Evolutionary conservation across 2,113 vertebrate genomes (phyloP), one percentile per base, ranked within the genome.

Genomic region (Oriolus oriolus): DNA sequence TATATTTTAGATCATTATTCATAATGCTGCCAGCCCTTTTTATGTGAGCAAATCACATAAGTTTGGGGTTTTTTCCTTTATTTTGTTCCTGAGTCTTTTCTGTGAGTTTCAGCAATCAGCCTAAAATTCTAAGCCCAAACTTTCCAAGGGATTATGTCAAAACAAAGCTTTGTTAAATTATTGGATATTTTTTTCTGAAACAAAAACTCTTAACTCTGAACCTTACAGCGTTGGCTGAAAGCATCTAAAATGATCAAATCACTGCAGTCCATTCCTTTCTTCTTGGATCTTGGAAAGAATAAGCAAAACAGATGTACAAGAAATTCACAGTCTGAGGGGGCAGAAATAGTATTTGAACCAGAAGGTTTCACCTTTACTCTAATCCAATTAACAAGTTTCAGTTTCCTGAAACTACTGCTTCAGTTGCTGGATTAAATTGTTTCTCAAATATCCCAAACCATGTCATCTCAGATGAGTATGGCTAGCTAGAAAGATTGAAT

Each of bases 41-140:
- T 39, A 21, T 84, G 53, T 33, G 23, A 86, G 13, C 35, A 81
- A 83, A 68, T 92, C 1, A 59, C 9, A 35, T 35, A 49, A 2
- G 2, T 50, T 69, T 83, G 6, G 0, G 0, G 0, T 1, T 44
- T 41, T 57, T 47, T 11, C 8, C 28, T 78, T 79, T 30, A 30
- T 71, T 73, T 89, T 91, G 4, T 73, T 88, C 35, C 13, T n/a
- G 16, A 47, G 47, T 59, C 4, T 78, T 50, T 93, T 84, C 31
- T 33, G 2, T 71, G 30, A 60, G 13, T 71, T 94, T 87, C 66
- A 90, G 26, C 23, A 42, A 65, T 64, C 45, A 61, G 22, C 23
- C 44, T 87, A 28, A 83, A 88, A 68, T 90, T 87, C 7, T 65
- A 27, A 56, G 31, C 61, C 31, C 28, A 37, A 2, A 30, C 35